phyloP scores from a whole-genome alignment of 2,888 invertebrate genomes.

The Pseudanteris insignis region DNA sequence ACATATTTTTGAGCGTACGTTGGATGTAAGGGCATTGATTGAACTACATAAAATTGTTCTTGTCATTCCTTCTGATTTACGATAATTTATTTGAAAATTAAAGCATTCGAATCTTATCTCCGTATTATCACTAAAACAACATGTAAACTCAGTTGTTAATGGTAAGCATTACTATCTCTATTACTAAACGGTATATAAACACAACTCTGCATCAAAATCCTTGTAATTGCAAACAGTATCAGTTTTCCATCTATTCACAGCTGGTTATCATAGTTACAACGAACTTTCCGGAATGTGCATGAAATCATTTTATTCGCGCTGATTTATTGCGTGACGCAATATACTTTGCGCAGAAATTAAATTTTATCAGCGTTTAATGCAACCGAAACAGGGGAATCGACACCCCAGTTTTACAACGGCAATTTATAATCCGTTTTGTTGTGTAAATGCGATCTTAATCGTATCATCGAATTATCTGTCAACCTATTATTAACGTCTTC shows the following conservation, averaged over 20 bases:
- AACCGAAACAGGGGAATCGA: slow-evolving; percentile 3
- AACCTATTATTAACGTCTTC: slow-evolving; percentile 20
- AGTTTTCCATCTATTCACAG: too few relatives aligned
- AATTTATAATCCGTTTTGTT: slow-evolving; percentile 14
- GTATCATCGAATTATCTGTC: slow-evolving; percentile 17
- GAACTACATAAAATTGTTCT: too few relatives aligned
- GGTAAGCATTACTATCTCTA: slow-evolving; percentile 4
- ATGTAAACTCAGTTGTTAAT: slow-evolving; percentile 12
- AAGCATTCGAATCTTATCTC: slow-evolving; percentile 2
- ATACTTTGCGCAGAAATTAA: not conserved
- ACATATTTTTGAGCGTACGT: too few relatives aligned
- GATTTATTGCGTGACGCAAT: not conserved
- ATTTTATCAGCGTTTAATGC: slow-evolving; percentile 2
- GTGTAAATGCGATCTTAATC: slow-evolving; percentile 27
- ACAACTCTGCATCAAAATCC: not conserved
- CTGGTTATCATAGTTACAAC: too few relatives aligned
- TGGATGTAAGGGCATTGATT: too few relatives aligned
- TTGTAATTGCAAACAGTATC: too few relatives aligned
- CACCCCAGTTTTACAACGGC: slow-evolving; percentile 1
- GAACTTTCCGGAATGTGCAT: too few relatives aligned
- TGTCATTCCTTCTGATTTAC: too few relatives aligned
- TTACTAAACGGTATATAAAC: not conserved
- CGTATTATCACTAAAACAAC: slow-evolving; percentile 9
- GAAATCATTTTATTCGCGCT: not conserved
- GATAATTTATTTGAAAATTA: too few relatives aligned